Evolutionary conservation across 2,888 invertebrate genomes (phyloP), one percentile per base, ranked within the genome.

Genomic region (Timema cristinae): DNA sequence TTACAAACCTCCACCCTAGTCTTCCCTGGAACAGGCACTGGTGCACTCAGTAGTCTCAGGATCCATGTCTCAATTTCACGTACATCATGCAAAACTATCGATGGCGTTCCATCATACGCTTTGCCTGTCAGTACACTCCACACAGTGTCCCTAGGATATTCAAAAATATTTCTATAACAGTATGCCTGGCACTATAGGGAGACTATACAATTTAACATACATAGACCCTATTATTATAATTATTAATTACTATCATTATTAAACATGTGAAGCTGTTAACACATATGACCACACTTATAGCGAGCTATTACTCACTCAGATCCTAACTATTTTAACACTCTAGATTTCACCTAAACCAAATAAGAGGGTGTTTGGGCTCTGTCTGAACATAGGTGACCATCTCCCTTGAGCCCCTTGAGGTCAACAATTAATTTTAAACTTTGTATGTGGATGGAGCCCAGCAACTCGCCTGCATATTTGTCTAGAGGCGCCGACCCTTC

Each of bases 1-100:
- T 48, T 15, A 54, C 50, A 75, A 78, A 86, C 86, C 82, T 88
- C 87, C 54, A 90, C 88, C 81, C 94, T 89, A 11, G 99, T 99
- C 84, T 96, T 97, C 72, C 96, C 95, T 52, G 99, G 99, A 73
- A 99, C 95, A 7, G 98, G 98, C 69, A 99, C 98, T 5, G 99
- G 99, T 72, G 98, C 94, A 76, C 97, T 98, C 66, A 99, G 86
- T 59, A 99, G 86, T 74, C 97, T 89, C 73, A 99, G 85, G 78
- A 99, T 98, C 98, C 99, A 99, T 8, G 97, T 98, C 84, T 99
- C 99, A 76, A 99, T 95, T 85, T 98, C 98, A 77, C 94, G 90
- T 59, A 99, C 95, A 83, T 98, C 98, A 82, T 97, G 97, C 77
- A 97, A 86, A 15, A 98, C 94, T 75, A 94, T 92, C 0, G 93